phyloP scores from a whole-genome alignment of 2,113 vertebrate genomes.

The Prinia subflava region DNA sequence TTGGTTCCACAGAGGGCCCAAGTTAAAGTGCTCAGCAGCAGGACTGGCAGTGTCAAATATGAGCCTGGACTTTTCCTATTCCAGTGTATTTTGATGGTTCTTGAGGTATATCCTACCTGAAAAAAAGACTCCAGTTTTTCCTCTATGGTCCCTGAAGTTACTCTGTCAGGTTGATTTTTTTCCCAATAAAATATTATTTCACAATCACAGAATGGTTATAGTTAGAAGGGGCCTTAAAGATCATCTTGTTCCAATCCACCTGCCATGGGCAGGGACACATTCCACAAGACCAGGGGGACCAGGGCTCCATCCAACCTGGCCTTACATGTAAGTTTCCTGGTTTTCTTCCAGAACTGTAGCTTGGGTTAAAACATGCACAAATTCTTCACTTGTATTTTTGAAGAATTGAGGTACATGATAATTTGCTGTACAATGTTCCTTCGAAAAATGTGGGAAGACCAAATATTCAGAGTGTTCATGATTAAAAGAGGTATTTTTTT shows the following conservation, averaged over 20 bases:
- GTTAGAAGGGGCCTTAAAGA: not conserved
- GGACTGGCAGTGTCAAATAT: slow-evolving; percentile 39
- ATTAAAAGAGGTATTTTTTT: not conserved
- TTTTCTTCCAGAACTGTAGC: not conserved
- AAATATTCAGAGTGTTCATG: not conserved
- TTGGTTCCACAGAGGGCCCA: not conserved
- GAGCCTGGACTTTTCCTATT: not conserved
- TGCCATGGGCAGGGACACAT: not conserved
- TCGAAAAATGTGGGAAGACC: not conserved
- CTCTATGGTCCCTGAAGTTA: not conserved
- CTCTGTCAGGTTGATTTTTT: not conserved
- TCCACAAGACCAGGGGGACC: not conserved
- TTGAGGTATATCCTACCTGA: not conserved
- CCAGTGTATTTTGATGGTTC: not conserved
- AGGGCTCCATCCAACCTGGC: not conserved
- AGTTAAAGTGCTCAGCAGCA: slow-evolving; percentile 28
- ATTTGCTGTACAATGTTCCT: not conserved
- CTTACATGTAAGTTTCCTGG: not conserved
- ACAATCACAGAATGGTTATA: not conserved
- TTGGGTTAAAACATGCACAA: not conserved
- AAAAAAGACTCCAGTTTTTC: not conserved
- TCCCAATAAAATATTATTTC: not conserved
- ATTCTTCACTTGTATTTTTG: not conserved
- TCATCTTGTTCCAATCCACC: not conserved
- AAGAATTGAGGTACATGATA: not conserved